Percentiles rank a stretch among this genome's conserved stretches.
phyloP scores from a whole-genome alignment of 1,140 invertebrate genomes.

The Brachionus koreanus region DNA sequence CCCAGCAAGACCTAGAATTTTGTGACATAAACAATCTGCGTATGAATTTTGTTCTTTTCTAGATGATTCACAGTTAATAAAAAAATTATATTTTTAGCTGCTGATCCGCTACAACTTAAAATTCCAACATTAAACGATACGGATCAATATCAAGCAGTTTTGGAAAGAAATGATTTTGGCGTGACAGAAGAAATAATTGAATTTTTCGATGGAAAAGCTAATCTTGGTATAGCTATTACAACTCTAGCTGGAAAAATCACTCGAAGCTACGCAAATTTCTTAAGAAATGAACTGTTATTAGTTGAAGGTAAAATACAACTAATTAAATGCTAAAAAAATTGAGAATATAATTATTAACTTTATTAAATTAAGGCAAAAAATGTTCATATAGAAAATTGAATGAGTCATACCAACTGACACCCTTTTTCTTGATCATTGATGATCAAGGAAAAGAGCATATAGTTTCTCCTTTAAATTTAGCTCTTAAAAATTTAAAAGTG shows the following conservation, averaged over 20 bases:
- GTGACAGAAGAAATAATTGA: slow-evolving; percentile 25
- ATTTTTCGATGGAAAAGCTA: neutral
- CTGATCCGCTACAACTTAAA: neutral
- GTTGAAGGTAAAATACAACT: neutral
- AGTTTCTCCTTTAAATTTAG: neutral
- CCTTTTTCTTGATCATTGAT: slow-evolving; percentile 2
- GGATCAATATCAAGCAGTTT: slow-evolving; percentile 17
- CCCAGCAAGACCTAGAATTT: slow-evolving; percentile 2
- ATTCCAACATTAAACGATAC: neutral
- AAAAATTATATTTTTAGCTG: neutral
- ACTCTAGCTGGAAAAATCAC: neutral
- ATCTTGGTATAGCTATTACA: slow-evolving; percentile 8
- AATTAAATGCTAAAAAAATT: no score
- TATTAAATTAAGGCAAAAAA: neutral
- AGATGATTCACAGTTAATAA: neutral
- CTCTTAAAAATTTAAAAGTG: neutral
- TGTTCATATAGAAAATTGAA: neutral
- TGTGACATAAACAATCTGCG: slow-evolving; percentile 14
- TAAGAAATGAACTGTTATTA: neutral
- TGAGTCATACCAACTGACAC: neutral
- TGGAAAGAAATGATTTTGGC: slow-evolving; percentile 17
- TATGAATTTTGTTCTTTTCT: neutral
- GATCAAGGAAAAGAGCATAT: slow-evolving; percentile 29
- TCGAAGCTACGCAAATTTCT: neutral
- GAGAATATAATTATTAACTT: neutral